Conservation (phyloP, 2,888 invertebrate genomes). For the Tricholauxania praeusta region DNA sequence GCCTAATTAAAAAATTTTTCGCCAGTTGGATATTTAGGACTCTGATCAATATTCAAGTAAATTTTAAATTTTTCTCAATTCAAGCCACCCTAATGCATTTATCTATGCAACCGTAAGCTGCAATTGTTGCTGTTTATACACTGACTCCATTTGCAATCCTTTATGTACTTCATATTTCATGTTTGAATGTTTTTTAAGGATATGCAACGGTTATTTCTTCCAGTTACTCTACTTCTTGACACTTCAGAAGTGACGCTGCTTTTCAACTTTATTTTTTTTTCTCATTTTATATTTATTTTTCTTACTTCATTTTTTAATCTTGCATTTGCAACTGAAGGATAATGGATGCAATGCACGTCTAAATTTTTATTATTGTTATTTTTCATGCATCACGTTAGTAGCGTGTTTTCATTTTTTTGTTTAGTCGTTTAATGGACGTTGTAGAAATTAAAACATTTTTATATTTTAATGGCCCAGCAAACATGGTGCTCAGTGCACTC, state of each 20-base stretch:
- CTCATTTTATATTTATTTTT: not conserved
- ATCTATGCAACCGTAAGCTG: not conserved
- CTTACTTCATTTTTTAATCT: not conserved
- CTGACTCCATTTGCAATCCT: not conserved
- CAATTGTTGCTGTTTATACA: conserved; percentile 11
- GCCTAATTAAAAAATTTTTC: too few relatives aligned
- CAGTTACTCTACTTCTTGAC: not conserved
- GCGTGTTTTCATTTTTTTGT: not conserved
- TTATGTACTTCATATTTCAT: not conserved
- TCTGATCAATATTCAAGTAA: too few relatives aligned
- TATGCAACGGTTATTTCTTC: conserved; percentile 9
- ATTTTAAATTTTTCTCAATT: too few relatives aligned
- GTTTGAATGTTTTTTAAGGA: conserved; percentile 26
- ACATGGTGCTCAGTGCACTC: not conserved
- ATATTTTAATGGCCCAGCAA: conserved; percentile 14
- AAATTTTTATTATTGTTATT: conserved; percentile 16
- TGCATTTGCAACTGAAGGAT: conserved; percentile 37
- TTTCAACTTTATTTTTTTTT: not conserved
- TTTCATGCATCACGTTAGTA: not conserved
- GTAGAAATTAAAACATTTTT: conserved; percentile 29
- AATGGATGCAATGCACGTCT: conserved; percentile 30
- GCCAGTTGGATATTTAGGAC: too few relatives aligned
- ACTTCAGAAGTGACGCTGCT: not conserved
- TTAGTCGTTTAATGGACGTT: not conserved
- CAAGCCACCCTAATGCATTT: not conserved